Evolutionary conservation across 2,797 vertebrate genomes (phyloP).

Genomic region (Trachops cirrhosus): DNA sequence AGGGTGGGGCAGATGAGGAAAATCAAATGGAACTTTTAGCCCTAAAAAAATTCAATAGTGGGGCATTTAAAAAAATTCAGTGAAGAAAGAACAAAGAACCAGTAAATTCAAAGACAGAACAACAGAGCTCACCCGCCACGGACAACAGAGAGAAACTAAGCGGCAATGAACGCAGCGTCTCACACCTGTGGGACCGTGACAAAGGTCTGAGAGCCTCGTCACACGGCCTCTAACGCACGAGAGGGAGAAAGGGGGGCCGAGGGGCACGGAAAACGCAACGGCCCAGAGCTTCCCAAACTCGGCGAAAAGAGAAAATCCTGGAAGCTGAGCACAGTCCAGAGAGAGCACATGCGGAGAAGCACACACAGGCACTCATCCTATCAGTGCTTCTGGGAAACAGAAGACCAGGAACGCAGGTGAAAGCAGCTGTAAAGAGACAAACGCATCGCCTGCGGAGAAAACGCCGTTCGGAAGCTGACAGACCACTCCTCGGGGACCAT

Average conservation of each 20-base stretch:
- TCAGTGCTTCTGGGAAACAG: not conserved
- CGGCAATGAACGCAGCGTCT: no score
- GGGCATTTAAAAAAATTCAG: no score
- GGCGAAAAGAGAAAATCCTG: not conserved
- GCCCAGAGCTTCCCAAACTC: not conserved
- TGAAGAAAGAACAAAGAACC: no score
- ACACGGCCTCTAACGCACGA: no score
- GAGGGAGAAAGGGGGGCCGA: no score
- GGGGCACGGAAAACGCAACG: accelerated
- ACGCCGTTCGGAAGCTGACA: not conserved
- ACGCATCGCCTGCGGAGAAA: not conserved
- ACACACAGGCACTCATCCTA: not conserved
- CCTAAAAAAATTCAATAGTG: no score
- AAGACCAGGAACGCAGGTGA: not conserved
- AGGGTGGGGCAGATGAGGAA: no score
- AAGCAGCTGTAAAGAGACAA: not conserved
- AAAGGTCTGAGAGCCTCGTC: not conserved
- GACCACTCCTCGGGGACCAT: not conserved
- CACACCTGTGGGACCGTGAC: no score
- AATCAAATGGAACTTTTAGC: no score
- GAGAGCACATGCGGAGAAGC: not conserved
- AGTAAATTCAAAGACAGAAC: no score
- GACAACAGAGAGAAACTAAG: no score
- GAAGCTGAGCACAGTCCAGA: not conserved
- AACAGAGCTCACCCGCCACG: no score